A percentile compares a stretch with the other conserved stretches of the same genome.
These are phyloP conservation scores for Cirrhinus mrigala DNA, from an alignment of 2,797 vertebrate genomes.

Conservation along the genomic window DNA sequence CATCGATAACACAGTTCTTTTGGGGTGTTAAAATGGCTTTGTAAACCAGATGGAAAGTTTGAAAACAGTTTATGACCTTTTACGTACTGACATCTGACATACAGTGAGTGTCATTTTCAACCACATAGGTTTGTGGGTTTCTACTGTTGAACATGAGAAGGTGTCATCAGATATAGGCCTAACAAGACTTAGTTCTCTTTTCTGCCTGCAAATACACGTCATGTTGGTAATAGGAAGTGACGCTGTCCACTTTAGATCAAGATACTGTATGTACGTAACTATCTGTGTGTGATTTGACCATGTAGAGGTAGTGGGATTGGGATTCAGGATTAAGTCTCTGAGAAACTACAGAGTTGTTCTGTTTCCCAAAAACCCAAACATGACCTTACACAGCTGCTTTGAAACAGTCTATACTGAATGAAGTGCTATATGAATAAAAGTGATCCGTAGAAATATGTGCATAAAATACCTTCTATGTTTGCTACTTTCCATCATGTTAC, in stretches of 20 bases:
- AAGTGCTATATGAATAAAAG: too few relatives aligned
- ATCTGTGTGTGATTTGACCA: background rate
- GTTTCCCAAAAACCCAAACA: too few relatives aligned
- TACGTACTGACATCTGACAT: background rate
- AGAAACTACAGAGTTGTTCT: background rate
- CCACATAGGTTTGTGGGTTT: background rate
- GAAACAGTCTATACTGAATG: too few relatives aligned
- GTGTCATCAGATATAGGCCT: background rate
- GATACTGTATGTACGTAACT: background rate
- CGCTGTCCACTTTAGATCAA: background rate
- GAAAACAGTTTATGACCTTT: background rate
- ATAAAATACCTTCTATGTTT: too few relatives aligned
- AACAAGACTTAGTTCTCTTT: conserved; percentile 20
- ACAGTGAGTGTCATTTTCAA: background rate
- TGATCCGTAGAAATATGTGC: too few relatives aligned
- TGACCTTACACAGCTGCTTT: too few relatives aligned
- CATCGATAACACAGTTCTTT: background rate
- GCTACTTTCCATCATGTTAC: too few relatives aligned
- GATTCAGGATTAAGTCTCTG: background rate
- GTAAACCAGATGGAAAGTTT: background rate
- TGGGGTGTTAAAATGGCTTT: background rate
- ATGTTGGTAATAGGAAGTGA: background rate
- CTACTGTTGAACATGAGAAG: background rate
- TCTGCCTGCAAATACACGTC: background rate
- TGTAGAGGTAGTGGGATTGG: background rate